A percentile compares a stretch with the other conserved stretches of the same genome.
Evolutionary conservation across 2,113 vertebrate species (phyloP).

Genomic region (Gasterosteus nipponicus): DNA sequence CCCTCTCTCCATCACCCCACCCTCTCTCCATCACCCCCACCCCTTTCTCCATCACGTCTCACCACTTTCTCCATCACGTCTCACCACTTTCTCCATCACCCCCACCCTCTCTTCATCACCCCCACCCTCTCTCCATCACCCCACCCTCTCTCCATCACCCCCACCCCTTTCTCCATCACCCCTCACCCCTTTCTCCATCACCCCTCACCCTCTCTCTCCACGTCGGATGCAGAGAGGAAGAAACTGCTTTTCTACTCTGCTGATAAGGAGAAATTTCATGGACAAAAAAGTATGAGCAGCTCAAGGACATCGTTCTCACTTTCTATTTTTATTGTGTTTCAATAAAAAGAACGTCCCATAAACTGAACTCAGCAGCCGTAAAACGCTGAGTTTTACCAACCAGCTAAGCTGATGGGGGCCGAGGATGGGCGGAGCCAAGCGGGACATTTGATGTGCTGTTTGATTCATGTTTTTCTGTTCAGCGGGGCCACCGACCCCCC

Average conservation of each 20-base stretch:
- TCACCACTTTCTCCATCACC: no score
- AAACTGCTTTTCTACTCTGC: constrained; percentile 46
- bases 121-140: no score
- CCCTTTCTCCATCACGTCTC: neutral
- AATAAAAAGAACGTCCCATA: constrained; percentile 52
- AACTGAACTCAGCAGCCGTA: constrained; percentile 68
- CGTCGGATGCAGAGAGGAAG: neutral
- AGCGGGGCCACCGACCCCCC: constrained; percentile 23
- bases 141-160: no score
- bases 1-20: no score
- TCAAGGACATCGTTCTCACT: constrained; percentile 75
- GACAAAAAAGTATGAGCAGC: constrained; percentile 62
- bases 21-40: neutral
- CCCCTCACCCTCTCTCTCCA: constrained; percentile 51
- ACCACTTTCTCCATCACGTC: constrained; percentile 20
- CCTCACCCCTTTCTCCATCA: constrained; percentile 21
- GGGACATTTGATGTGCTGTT: constrained; percentile 62
- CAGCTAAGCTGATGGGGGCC: constrained; percentile 50
- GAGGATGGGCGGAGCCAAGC: constrained; percentile 45
- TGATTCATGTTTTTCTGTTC: constrained; percentile 66
- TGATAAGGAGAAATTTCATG: constrained; percentile 68
- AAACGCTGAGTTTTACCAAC: constrained; percentile 69
- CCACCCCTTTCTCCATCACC: neutral
- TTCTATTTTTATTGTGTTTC: constrained; percentile 52
- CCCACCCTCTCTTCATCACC: no score